Evolutionary conservation across 1,140 invertebrate species (phyloP), one percentile per base, ranked within the genome.

Genomic region (Octopus bimaculoides): DNA sequence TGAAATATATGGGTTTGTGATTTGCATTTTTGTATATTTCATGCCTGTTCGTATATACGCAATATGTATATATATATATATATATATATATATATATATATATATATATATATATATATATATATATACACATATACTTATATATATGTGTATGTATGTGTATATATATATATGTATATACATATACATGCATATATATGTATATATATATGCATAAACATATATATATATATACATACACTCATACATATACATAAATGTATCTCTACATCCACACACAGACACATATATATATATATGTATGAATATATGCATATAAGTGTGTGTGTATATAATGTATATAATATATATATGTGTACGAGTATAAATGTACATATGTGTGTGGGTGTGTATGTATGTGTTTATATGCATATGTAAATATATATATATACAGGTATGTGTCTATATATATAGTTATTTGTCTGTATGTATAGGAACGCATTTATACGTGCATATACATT

Each of bases 1-100:
- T 75, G 17, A 75, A 75, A 75, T 75, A 75, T 75, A 75, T 75
- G 74, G 74, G 74, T 75, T 75, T 52, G 74, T 75, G 74, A 75
- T 75, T 75, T 75, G 74, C 74, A 75, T 75, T 75, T 74, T 69
- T 14, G 26, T 69, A n/a, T 69, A 69, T 20, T 69, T 69, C 26
- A 69, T 69, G 5, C 6, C 5, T 6, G 26, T 69, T 69, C 56
- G 56, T 9, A 61, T 61, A 61, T 61, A 61, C 17, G 26, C 26
- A 41, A 61, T 61, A 61, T 61, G 17, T 61, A 3, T 61, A 3
- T 61, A 61, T 61, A 3, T 61, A 61, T 61, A 61, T 61, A 61
- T 61, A 61, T 61, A 61, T 61, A 61, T 3, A 61, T 61, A 61
- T 3, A 61, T 61, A 61, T 61, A 61, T 61, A 61, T 61, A 61